These are phyloP conservation scores for Pristionchus fissidentatus DNA, from an alignment of 2,888 invertebrate species.

Conservation along the genomic window DNA sequence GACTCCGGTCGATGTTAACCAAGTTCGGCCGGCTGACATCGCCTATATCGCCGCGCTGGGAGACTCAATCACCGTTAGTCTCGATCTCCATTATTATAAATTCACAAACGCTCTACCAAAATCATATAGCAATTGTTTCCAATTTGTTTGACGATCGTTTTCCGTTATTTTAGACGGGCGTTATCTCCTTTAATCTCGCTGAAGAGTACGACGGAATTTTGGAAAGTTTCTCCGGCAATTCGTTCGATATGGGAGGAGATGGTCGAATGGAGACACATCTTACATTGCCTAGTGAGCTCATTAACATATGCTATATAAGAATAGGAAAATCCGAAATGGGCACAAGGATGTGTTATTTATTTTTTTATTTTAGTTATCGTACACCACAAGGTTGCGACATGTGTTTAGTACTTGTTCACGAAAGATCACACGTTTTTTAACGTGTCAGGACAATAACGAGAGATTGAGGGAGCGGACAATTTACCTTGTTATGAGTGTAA, in stretches of 20 bases:
- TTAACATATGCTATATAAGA: too few relatives aligned
- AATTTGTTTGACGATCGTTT: background rate
- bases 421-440: too few relatives aligned
- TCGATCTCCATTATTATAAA: too few relatives aligned
- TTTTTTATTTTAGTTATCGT: too few relatives aligned
- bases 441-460: too few relatives aligned
- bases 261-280: slow-evolving; percentile 2
- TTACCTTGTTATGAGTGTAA: too few relatives aligned
- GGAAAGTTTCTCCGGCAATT: background rate
- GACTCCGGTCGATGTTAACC: background rate
- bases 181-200: background rate
- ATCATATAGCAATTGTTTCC: background rate
- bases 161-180: background rate
- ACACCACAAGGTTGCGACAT: too few relatives aligned
- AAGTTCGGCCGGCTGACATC: slow-evolving; percentile 17
- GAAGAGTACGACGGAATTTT: background rate
- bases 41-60: background rate
- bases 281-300: slow-evolving; percentile 14
- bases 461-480: too few relatives aligned
- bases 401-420: too few relatives aligned
- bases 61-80: slow-evolving; percentile 22
- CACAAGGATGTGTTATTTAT: too few relatives aligned
- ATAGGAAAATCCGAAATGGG: too few relatives aligned
- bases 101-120: too few relatives aligned
- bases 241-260: slow-evolving; percentile 33